phyloP scores from a whole-genome alignment of 2,113 vertebrate genomes.

The Junco hyemalis region DNA sequence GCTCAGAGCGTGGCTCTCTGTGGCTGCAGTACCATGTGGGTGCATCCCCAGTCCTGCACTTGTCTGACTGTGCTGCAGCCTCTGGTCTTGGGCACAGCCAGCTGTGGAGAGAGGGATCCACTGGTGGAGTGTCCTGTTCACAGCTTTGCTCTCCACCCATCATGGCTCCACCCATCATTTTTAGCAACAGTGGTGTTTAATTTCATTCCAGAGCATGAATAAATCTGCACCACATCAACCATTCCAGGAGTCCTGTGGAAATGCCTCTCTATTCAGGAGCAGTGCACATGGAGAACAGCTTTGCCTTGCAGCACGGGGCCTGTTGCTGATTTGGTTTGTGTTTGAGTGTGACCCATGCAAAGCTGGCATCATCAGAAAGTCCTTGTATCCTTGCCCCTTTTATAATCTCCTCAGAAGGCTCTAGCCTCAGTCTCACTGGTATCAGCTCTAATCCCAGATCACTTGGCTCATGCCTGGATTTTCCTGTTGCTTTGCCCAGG shows the following conservation, averaged over 20 bases:
- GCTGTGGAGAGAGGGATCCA: accelerated
- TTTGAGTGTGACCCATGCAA: neutral
- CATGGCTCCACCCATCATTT: neutral
- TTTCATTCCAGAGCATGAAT: neutral
- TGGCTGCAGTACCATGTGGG: neutral
- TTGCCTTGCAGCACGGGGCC: accelerated
- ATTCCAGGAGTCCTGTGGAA: neutral
- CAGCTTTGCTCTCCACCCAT: neutral
- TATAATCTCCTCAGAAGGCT: neutral
- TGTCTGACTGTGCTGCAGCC: accelerated
- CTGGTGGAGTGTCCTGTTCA: no score
- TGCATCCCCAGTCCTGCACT: neutral
- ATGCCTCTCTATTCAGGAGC: neutral
- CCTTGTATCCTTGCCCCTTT: neutral
- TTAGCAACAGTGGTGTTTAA: neutral
- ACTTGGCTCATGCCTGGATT: neutral
- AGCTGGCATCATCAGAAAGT: neutral
- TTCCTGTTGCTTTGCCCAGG: neutral
- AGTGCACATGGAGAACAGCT: accelerated
- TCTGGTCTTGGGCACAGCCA: neutral
- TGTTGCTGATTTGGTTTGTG: neutral
- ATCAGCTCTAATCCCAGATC: neutral
- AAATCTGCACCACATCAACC: neutral
- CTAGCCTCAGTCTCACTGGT: neutral
- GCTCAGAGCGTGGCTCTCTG: neutral